Conservation (phyloP, 2,888 invertebrate species). For the Ophioninae sp. region DNA sequence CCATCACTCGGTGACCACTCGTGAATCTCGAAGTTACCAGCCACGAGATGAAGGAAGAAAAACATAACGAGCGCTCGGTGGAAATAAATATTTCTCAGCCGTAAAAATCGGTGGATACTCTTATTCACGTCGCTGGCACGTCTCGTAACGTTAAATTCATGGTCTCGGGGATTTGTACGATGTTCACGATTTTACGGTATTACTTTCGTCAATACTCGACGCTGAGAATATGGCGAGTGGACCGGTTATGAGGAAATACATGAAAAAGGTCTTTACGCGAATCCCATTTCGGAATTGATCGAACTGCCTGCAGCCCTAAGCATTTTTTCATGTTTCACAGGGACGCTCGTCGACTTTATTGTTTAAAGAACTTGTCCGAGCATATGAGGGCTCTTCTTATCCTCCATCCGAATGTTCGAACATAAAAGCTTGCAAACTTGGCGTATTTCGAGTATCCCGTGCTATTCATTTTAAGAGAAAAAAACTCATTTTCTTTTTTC, state of each 20-base stretch:
- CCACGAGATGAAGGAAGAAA: conserved; percentile 11
- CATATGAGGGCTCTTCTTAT: neutral
- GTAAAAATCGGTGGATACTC: conserved; percentile 39
- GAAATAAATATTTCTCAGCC: conserved; percentile 39
- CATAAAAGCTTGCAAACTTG: neutral
- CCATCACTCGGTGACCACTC: neutral
- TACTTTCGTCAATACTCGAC: conserved; percentile 37
- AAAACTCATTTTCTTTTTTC: too few species aligned
- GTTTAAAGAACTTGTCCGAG: neutral
- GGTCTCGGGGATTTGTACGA: conserved; percentile 5
- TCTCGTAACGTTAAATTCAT: conserved; percentile 31
- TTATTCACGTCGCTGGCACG: conserved; percentile 7
- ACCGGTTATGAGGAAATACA: conserved; percentile 27
- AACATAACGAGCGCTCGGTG: neutral
- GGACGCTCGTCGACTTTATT: neutral
- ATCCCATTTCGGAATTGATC: neutral
- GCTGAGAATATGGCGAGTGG: neutral
- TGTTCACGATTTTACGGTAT: conserved; percentile 42
- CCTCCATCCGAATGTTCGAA: neutral
- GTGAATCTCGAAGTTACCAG: neutral
- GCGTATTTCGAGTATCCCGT: neutral
- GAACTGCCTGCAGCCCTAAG: neutral
- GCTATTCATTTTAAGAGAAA: too few species aligned
- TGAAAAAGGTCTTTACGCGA: neutral
- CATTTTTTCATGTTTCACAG: neutral